These are phyloP conservation scores for Lepidocyrtinus sp. DNA, from an alignment of 2,888 invertebrate genomes.

Conservation along the genomic window DNA sequence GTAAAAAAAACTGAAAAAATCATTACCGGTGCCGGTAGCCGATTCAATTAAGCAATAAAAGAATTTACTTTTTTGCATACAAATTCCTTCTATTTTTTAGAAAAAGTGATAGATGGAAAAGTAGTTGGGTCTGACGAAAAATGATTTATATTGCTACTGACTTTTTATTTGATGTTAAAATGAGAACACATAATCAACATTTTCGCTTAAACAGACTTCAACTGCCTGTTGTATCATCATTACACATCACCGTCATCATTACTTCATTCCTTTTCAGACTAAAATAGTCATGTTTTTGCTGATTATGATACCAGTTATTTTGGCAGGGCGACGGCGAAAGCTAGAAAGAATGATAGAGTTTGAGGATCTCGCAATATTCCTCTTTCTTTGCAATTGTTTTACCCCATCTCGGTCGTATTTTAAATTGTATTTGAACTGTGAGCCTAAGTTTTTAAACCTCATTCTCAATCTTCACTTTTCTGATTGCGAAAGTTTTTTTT, in stretches of 20 bases:
- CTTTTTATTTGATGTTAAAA: slow-evolving; percentile 49
- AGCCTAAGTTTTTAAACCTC: neutral
- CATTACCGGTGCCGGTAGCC: slow-evolving; percentile 39
- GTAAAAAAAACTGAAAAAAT: no score
- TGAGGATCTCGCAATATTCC: neutral
- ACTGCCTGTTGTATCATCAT: slow-evolving; percentile 24
- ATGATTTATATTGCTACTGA: slow-evolving; percentile 51
- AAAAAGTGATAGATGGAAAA: slow-evolving; percentile 58
- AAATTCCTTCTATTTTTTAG: slow-evolving; percentile 45
- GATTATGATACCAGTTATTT: slow-evolving; percentile 50
- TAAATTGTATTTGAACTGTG: neutral
- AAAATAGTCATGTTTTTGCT: slow-evolving; percentile 48
- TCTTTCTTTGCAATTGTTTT: slow-evolving; percentile 14
- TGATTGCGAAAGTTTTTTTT: neutral
- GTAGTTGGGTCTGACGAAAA: slow-evolving; percentile 17
- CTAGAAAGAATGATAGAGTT: neutral
- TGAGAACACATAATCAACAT: slow-evolving; percentile 36
- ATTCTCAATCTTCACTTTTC: neutral
- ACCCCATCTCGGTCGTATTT: neutral
- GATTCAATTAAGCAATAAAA: slow-evolving; percentile 60
- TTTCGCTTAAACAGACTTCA: slow-evolving; percentile 18
- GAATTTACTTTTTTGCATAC: slow-evolving; percentile 45
- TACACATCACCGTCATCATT: slow-evolving; percentile 33
- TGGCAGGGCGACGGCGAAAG: slow-evolving; percentile 29
- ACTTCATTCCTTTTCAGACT: slow-evolving; percentile 48